These are phyloP conservation scores for Coelogynopora nodosa DNA, from an alignment of 2,888 invertebrate genomes.

Conservation along the genomic window DNA sequence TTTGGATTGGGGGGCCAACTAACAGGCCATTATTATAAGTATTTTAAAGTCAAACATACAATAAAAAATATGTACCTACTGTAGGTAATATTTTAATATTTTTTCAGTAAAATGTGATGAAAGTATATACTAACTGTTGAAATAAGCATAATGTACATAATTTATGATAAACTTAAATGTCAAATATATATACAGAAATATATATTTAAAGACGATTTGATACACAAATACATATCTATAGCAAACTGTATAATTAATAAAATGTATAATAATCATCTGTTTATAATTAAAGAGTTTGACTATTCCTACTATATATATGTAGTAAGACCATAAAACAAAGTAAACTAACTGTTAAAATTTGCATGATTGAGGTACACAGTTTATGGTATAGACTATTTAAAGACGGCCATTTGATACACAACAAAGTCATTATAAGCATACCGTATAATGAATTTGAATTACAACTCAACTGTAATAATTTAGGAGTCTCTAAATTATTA, in stretches of 20 bases:
- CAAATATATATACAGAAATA: constrained; percentile 5
- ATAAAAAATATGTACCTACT: constrained; percentile 36
- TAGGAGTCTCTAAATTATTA: constrained; percentile 27
- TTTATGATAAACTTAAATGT: neutral
- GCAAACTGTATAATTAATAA: constrained; percentile 27
- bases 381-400: neutral
- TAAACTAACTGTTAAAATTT: constrained; percentile 17
- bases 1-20: constrained; percentile 31
- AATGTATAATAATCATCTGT: constrained; percentile 25
- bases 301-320: constrained; percentile 28
- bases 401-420: neutral
- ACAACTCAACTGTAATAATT: constrained; percentile 26
- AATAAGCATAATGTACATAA: neutral
- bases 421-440: neutral
- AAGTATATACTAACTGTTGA: neutral
- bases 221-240: constrained; percentile 24
- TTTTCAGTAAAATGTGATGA: constrained; percentile 10
- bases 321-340: constrained; percentile 26
- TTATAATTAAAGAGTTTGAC: constrained; percentile 21
- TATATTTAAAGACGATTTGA: constrained; percentile 29
- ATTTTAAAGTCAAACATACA: constrained; percentile 32
- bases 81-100: constrained; percentile 21
- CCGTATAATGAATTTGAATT: neutral
- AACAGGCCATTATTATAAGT: constrained; percentile 22
- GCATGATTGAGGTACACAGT: constrained; percentile 23